Evolutionary conservation across 2,797 vertebrate species (phyloP).

Genomic region (Crenuchus spilurus): DNA sequence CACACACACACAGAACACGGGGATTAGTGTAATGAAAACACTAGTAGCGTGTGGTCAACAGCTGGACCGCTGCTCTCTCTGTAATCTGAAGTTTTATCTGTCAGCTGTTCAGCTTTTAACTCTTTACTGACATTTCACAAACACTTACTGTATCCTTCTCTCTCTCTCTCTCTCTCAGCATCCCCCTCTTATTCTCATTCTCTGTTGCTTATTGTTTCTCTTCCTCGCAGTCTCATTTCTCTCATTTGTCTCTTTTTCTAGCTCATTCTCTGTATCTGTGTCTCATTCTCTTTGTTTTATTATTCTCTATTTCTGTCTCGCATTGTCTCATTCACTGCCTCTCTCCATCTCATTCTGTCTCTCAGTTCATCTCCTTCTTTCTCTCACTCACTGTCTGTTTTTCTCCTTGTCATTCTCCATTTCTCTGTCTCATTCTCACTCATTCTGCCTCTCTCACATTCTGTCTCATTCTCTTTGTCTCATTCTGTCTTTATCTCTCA

Average conservation of each 20-base stretch:
- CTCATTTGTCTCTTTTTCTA: not conserved
- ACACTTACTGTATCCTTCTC: not conserved
- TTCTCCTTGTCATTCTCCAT: not conserved
- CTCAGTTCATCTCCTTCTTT: too few relatives aligned
- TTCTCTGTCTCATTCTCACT: not conserved
- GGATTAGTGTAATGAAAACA: constrained; percentile 36
- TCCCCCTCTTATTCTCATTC: not conserved
- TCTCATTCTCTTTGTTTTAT: not conserved
- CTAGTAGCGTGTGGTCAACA: constrained; percentile 30
- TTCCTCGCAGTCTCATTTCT: not conserved
- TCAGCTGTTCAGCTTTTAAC: constrained; percentile 25
- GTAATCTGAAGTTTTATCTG: constrained; percentile 27
- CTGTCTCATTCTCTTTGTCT: not conserved
- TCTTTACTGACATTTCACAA: not conserved
- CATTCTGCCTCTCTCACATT: too few relatives aligned
- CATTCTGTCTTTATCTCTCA: not conserved
- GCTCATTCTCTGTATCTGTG: not conserved
- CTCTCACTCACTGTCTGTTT: not conserved
- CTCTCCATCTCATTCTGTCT: not conserved
- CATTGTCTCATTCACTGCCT: not conserved
- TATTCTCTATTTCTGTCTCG: not conserved
- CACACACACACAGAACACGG: constrained; percentile 23
- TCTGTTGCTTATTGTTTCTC: not conserved
- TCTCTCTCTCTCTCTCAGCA: not conserved
- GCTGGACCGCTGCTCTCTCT: constrained; percentile 26